Conservation (phyloP, 2,113 vertebrate genomes). For the Paraplagusia blochii region DNA sequence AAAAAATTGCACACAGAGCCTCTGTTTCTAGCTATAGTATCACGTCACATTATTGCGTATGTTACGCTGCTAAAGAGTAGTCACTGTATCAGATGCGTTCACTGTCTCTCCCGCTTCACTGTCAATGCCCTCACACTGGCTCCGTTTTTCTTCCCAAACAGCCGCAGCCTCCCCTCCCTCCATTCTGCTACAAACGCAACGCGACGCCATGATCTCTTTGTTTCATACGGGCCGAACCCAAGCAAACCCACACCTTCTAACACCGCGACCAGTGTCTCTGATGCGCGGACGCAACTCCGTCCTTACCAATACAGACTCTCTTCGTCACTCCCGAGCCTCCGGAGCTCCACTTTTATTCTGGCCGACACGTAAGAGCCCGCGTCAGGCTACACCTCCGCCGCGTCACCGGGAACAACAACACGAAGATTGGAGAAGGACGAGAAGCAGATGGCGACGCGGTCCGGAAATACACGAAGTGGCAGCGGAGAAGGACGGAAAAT, state of each 20-base stretch:
- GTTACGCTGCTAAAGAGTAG: background rate
- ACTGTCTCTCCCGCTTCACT: background rate
- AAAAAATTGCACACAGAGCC: constrained; percentile 2
- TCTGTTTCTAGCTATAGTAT: rapidly evolving
- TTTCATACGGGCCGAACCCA: constrained; percentile 72
- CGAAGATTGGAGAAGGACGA: constrained; percentile 75
- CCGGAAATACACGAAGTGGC: constrained; percentile 51
- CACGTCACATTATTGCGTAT: background rate
- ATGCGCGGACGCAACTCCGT: constrained; percentile 82
- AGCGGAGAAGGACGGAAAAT: constrained; percentile 42
- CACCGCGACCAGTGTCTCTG: constrained; percentile 67
- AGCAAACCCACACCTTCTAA: constrained; percentile 57
- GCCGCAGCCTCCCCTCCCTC: constrained; percentile 74
- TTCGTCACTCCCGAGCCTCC: constrained; percentile 95
- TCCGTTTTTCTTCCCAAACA: constrained; percentile 22
- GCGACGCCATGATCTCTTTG: constrained; percentile 83
- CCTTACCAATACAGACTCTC: constrained; percentile 93
- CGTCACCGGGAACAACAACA: constrained; percentile 92
- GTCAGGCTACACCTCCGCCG: constrained; percentile 99
- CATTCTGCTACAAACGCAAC: constrained; percentile 68
- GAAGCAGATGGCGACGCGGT: constrained; percentile 48
- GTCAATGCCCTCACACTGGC: constrained; percentile 2
- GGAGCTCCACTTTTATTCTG: constrained; percentile 98
- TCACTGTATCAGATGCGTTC: background rate
- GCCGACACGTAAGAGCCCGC: constrained; percentile 99